These are phyloP conservation scores for Prunella strophiata DNA, from an alignment of 2,797 vertebrate species.

Conservation along the genomic window DNA sequence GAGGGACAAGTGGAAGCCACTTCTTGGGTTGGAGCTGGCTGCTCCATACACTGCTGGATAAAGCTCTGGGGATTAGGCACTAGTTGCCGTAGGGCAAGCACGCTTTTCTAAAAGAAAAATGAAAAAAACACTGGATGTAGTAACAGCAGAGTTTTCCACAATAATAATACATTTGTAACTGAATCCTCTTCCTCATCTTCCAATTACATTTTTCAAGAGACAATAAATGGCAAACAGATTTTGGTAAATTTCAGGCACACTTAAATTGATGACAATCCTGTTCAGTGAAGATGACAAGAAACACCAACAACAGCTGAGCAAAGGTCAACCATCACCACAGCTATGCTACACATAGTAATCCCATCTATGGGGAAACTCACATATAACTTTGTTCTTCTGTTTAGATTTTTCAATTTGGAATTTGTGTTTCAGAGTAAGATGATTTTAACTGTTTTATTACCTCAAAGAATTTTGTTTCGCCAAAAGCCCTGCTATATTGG, in stretches of 20 bases:
- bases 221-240: background rate
- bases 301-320: background rate
- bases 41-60: conserved; percentile 86
- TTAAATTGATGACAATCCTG: background rate
- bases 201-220: background rate
- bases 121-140: background rate
- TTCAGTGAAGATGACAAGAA: background rate
- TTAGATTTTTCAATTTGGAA: background rate
- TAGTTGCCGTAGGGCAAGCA: conserved; percentile 87
- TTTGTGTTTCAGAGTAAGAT: background rate
- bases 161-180: background rate
- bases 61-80: conserved; percentile 89
- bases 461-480: background rate
- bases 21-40: conserved; percentile 62
- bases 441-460: background rate
- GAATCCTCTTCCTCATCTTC: background rate
- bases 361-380: background rate
- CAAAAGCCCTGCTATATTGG: background rate
- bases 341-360: background rate
- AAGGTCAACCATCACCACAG: background rate
- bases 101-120: conserved; percentile 84
- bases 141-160: background rate
- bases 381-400: background rate
- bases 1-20: background rate
- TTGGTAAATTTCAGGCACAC: background rate